Base-by-base conservation (phyloP, 2,797 vertebrate species). In the Mormyrus proboscirostris region DNA sequence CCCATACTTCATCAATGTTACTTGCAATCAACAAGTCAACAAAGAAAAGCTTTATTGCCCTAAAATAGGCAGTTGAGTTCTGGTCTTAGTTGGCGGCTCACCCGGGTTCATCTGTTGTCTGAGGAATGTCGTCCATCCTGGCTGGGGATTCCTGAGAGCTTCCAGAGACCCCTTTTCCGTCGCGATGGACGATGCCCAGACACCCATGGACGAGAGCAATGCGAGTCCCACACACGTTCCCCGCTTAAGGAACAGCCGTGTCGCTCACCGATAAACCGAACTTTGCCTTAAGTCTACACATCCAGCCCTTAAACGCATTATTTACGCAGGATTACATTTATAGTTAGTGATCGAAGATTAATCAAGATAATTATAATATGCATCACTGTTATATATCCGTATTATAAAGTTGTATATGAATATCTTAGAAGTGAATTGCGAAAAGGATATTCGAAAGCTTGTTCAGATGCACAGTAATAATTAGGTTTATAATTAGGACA, bases 101-200 rank as follows among this genome's bases (percentile, higher is more conserved):
- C 84, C 6, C 47, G 19, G 44, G 84, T 55, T 19, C 84, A 53
- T 87, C 85, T 87, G 85, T 10, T 19, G 85, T 55, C 85, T 57
- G 49, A 87, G 85, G 85, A 87, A 87, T 87, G 85, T 41, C 33
- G 25, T 87, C 29, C 29, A 57, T 59, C 53, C 85, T 38, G 85
- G 53, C 16, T 33, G 50, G 6, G 33, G 85, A 14, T 53, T 87
- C 7, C 85, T 87, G 85, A 87, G 53, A 57, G 14, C 29, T 55
- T 87, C 85, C 85, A 87, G 85, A 41, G 6, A 55, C 10, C n/a
- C 8, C 25, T 57, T 62, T 86, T n/a, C 51, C 25, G 19, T 8
- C 25, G 50, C 84, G 22, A 16, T 33, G 50, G 50, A 51, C 84
- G 47, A 49, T 50, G 84, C 49, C 25, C 47, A 86, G 47, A 86